Conservation (phyloP, 1,140 invertebrate species). For the Bicyclus anynana region DNA sequence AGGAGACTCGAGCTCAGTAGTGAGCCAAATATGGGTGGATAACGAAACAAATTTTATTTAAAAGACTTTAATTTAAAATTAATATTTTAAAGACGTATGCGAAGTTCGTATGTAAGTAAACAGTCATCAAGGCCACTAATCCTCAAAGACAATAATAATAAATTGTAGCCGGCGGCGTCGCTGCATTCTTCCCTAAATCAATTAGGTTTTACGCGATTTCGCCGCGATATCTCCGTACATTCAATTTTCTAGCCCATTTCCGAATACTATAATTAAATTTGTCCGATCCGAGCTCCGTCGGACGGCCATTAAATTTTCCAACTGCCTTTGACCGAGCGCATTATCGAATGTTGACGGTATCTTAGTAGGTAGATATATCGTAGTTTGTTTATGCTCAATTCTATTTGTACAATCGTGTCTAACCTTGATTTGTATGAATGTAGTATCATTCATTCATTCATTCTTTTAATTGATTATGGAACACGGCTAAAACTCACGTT, state of each 20-base stretch:
- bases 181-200: slow-evolving; percentile 46
- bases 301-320: slow-evolving; percentile 43
- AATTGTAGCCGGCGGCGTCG: slow-evolving; percentile 21
- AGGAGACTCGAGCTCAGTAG: no score
- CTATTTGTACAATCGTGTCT: no score
- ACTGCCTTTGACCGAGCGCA: slow-evolving; percentile 40
- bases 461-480: no score
- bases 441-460: no score
- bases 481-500: no score
- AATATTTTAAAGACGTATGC: no score
- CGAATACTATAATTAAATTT: slow-evolving; percentile 70
- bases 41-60: no score
- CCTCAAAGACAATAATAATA: slow-evolving; percentile 25
- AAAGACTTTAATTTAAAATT: no score
- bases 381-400: no score
- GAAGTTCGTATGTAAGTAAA: background rate
- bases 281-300: slow-evolving; percentile 42
- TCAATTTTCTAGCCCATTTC: slow-evolving; percentile 72
- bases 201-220: slow-evolving; percentile 55
- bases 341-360: slow-evolving; percentile 26
- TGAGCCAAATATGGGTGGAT: no score
- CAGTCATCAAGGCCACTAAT: background rate
- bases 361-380: no score
- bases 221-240: slow-evolving; percentile 40
- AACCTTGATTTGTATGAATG: no score